Evolutionary conservation across 2,888 invertebrate species (phyloP), one percentile per base, ranked within the genome.

Genomic region (Stenoptilia bipunctidactyla): DNA sequence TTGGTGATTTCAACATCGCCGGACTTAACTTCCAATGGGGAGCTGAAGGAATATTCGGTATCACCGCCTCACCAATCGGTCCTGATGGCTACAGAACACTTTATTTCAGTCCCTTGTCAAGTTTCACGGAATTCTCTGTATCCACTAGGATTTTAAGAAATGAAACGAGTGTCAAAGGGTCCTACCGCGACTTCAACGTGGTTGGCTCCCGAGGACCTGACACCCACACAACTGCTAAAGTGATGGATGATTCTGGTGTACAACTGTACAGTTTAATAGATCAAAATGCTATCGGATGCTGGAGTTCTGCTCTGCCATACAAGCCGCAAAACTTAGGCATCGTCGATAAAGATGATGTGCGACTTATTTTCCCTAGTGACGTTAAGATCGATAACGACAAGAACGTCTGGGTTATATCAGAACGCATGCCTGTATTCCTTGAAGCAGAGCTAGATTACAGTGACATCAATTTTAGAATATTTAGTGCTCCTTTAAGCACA

Each of bases 1-100:
- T 87, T 12, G 92, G 92, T 4, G 92, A 93, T 56, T 93, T 89
- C 65, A 92, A 90, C 57, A 88, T 92, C 45, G 92, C 88, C 3
- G 92, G 93, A 0, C 70, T 93, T 9, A 93, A 93, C 64, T 93
- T 93, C 86, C 93, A 93, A 65, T 94, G 94, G 94, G 88, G 88
- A 15, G 88, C 89, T 49, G 94, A 93, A 70, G 92, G 92, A 10
- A 90, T 93, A 45, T 93, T 93, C 50, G 93, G 93, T 1, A 88
- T 93, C 67, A 87, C 91, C 0, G 64, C 93, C 1, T 89, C 92
- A 0, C 89, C 92, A 0, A 60, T 86, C 3, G 86, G 88, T 12
- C 54, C 74, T 8, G 89, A 91, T 55, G 92, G 92, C 13, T 91
- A 74, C 57, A 87, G 91, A 52, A 89, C 88, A 0, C 75, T 94